These are phyloP conservation scores for Penelope pileata DNA, from an alignment of 2,113 vertebrate genomes.

Conservation along the genomic window DNA sequence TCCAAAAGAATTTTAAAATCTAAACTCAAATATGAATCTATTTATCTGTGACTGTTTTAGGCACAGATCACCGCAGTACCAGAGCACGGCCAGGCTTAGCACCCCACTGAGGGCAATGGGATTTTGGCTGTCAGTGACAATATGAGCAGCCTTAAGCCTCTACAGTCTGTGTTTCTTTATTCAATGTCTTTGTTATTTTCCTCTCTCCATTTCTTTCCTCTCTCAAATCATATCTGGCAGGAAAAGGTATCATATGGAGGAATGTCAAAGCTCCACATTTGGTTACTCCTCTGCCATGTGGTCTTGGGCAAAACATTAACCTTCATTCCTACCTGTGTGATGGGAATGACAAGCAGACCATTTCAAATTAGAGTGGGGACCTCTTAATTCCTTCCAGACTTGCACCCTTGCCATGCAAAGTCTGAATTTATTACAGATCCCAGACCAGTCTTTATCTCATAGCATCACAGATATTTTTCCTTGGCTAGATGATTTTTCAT, in stretches of 20 bases:
- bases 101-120: background rate
- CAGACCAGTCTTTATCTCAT: background rate
- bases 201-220: background rate
- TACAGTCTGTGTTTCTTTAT: background rate
- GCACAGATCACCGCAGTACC: background rate
- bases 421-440: background rate
- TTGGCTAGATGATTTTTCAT: background rate
- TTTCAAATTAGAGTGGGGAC: background rate
- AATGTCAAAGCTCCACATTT: background rate
- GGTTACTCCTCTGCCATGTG: background rate
- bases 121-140: background rate
- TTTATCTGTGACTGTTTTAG: background rate
- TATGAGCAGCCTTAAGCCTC: background rate
- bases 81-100: background rate
- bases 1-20: background rate
- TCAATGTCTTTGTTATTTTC: background rate
- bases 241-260: background rate
- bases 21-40: fast-evolving
- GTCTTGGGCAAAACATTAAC: background rate
- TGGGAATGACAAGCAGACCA: background rate
- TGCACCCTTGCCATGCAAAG: background rate
- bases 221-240: background rate
- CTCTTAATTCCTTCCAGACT: background rate
- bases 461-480: background rate
- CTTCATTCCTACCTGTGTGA: background rate